Evolutionary conservation across 2,888 invertebrate species (phyloP).

Genomic region (Pristionchus japonicus): DNA sequence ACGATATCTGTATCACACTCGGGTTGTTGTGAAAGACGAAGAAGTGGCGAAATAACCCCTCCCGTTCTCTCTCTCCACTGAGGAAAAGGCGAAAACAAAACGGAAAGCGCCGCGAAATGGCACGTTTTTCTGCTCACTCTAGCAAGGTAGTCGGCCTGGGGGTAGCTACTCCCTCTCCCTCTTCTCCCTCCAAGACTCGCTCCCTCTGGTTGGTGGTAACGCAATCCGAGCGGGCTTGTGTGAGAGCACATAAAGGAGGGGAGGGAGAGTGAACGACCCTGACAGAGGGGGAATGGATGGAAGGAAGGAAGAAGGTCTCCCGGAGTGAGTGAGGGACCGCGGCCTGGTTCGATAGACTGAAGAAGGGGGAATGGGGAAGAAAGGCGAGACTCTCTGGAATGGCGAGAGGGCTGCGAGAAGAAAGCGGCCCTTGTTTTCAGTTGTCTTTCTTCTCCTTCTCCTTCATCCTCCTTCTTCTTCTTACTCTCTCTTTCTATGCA

Average conservation of each 20-base stretch:
- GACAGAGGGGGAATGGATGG: too few species aligned
- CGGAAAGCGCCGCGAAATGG: background rate
- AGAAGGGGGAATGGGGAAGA: background rate
- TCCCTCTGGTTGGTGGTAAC: background rate
- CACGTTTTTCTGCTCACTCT: background rate
- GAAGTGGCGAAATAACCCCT: slow-evolving; percentile 11
- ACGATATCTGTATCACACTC: background rate
- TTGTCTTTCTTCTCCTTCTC: slow-evolving; percentile 30
- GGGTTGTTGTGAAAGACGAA: slow-evolving; percentile 5
- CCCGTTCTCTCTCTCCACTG: background rate
- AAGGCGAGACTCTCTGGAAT: background rate
- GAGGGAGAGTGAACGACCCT: background rate
- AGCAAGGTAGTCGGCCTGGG: background rate
- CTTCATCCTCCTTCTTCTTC: background rate
- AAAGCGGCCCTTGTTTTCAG: background rate
- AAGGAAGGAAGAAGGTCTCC: background rate
- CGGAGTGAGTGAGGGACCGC: background rate
- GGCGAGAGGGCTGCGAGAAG: background rate
- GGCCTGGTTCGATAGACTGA: slow-evolving; percentile 35
- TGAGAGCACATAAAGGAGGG: background rate
- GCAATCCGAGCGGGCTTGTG: background rate
- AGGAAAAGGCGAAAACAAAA: background rate
- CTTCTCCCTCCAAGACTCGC: background rate
- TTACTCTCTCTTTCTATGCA: background rate
- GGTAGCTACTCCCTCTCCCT: background rate